Conservation (phyloP, 2,113 vertebrate species). For the Prunella himalayana region DNA sequence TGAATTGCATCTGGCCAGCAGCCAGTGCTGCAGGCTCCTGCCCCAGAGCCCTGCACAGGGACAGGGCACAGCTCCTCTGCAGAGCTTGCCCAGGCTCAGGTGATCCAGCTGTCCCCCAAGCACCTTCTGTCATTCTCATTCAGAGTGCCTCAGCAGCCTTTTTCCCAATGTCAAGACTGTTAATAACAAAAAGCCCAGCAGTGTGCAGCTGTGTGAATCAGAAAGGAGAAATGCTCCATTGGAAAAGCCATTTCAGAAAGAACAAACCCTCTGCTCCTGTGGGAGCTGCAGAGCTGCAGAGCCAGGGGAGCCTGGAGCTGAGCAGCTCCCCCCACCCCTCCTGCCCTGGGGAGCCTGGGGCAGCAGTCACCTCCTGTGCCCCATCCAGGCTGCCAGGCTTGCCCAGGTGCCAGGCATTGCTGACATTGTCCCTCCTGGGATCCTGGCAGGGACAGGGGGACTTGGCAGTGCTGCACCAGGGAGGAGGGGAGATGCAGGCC, state of each 20-base stretch:
- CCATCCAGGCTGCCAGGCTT: neutral
- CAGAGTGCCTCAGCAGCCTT: neutral
- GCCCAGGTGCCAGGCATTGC: neutral
- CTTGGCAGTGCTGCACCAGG: neutral
- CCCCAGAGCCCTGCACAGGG: neutral
- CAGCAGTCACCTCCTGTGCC: neutral
- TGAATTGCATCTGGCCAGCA: neutral
- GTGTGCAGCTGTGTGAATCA: neutral
- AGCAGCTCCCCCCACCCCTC: neutral
- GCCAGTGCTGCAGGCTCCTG: neutral
- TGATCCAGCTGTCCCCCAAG: accelerated
- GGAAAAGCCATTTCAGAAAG: slow-evolving; percentile 10
- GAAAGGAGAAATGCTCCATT: neutral
- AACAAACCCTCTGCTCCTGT: neutral
- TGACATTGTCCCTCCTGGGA: neutral
- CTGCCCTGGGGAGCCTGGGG: neutral
- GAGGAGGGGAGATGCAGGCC: neutral
- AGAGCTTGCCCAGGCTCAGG: neutral
- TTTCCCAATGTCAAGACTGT: neutral
- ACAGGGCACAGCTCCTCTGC: neutral
- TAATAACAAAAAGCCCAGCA: neutral
- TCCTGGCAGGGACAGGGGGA: neutral
- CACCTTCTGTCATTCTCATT: neutral
- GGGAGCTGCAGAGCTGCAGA: neutral
- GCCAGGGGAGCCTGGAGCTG: neutral